Conservation (phyloP, 2,888 invertebrate genomes). For the Amblyteles armatorius region DNA sequence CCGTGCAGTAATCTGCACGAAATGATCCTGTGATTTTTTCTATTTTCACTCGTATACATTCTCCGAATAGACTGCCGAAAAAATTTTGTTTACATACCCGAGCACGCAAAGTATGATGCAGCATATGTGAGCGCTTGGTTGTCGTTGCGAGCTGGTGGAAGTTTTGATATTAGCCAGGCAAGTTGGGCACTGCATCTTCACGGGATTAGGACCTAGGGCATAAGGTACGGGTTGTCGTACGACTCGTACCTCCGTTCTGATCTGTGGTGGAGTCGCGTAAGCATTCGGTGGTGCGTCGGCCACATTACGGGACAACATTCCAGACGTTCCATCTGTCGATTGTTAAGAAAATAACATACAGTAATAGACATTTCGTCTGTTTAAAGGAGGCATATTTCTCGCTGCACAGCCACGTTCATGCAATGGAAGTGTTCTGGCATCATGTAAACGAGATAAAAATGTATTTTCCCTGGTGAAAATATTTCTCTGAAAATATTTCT, state of each 20-base stretch:
- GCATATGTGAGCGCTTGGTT: conserved; percentile 84
- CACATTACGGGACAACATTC: conserved; percentile 66
- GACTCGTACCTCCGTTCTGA: conserved; percentile 75
- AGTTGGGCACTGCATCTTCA: conserved; percentile 84
- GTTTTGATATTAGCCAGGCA: conserved; percentile 85
- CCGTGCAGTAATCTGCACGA: too few relatives aligned
- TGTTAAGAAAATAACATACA: background rate
- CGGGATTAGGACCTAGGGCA: conserved; percentile 79
- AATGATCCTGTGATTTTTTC: too few relatives aligned
- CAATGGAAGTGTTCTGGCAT: too few relatives aligned
- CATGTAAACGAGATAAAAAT: too few relatives aligned
- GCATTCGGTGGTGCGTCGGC: conserved; percentile 58
- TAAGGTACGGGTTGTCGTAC: conserved; percentile 78
- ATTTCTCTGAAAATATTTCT: too few relatives aligned
- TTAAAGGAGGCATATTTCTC: too few relatives aligned
- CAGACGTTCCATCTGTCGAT: conserved; percentile 65
- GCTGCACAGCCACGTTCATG: too few relatives aligned
- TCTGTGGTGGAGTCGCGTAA: conserved; percentile 65
- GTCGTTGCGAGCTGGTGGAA: conserved; percentile 84
- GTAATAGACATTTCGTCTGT: background rate
- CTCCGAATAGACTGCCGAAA: background rate
- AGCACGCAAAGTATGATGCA: conserved; percentile 83
- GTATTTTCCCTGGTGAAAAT: too few relatives aligned
- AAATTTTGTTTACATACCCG: conserved; percentile 76
- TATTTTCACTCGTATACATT: too few relatives aligned